A percentile compares a stretch with the other conserved stretches of the same genome.
phyloP scores from a whole-genome alignment of 2,113 vertebrate genomes.

The Mungos mungo region DNA sequence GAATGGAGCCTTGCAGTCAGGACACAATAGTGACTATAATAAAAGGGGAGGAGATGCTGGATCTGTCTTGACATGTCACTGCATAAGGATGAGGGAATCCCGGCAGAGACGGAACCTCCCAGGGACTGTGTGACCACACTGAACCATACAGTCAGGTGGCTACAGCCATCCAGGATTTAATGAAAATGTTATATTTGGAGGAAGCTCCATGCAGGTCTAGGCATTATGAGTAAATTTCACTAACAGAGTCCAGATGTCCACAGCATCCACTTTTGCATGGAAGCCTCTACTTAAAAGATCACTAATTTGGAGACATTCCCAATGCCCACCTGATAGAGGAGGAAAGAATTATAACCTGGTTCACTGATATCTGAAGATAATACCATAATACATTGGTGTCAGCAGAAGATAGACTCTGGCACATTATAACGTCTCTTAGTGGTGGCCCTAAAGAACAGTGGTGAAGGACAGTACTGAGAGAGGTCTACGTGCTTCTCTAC shows the following conservation, averaged over 20 bases:
- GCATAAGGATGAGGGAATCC: neutral
- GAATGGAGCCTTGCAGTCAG: neutral
- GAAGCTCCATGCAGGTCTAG: neutral
- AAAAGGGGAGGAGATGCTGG: neutral
- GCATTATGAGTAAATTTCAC: neutral
- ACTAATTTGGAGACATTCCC: neutral
- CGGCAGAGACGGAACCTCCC: neutral
- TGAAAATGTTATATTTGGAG: neutral
- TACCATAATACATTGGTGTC: neutral
- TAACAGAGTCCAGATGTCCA: too few species aligned
- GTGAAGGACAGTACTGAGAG: neutral
- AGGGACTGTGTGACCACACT: neutral
- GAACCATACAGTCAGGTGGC: neutral
- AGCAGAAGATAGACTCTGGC: neutral
- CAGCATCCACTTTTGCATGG: neutral
- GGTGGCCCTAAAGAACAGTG: neutral
- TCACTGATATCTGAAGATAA: neutral
- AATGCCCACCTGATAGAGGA: neutral
- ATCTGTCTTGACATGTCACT: neutral
- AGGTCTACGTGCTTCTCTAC: neutral
- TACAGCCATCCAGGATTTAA: fast-evolving
- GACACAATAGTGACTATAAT: neutral
- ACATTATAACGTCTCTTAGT: neutral
- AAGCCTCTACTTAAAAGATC: neutral
- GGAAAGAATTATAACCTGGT: neutral